phyloP scores from a whole-genome alignment of 2,888 invertebrate genomes.

The Cosmorhoe ocellata region DNA sequence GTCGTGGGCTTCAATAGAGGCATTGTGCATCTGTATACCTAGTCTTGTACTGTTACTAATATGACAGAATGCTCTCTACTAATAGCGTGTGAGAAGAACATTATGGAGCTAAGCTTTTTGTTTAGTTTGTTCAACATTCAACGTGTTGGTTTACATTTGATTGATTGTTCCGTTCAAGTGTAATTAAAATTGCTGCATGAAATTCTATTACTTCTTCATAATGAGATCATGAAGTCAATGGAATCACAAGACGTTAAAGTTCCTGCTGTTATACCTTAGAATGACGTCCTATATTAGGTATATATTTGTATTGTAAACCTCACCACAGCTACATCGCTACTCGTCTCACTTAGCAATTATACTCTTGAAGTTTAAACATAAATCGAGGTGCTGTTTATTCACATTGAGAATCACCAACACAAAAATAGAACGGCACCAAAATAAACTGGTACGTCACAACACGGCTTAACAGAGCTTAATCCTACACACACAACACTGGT shows the following conservation, averaged over 20 bases:
- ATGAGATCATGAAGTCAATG: too few species aligned
- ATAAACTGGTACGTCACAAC: slow-evolving; percentile 62
- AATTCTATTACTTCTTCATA: too few species aligned
- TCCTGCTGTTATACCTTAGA: too few species aligned
- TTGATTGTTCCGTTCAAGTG: slow-evolving; percentile 8
- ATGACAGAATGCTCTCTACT: slow-evolving; percentile 8
- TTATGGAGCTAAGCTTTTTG: slow-evolving; percentile 5
- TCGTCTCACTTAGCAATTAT: slow-evolving; percentile 34
- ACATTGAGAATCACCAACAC: slow-evolving; percentile 59
- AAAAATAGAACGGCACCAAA: slow-evolving; percentile 70
- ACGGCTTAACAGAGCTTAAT: slow-evolving; percentile 43
- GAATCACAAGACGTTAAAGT: too few species aligned
- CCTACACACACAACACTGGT: slow-evolving; percentile 49
- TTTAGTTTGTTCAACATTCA: neutral
- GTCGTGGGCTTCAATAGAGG: slow-evolving; percentile 43
- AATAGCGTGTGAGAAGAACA: slow-evolving; percentile 16
- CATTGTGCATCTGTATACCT: slow-evolving; percentile 38
- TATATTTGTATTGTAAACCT: slow-evolving; percentile 7
- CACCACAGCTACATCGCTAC: slow-evolving; percentile 7
- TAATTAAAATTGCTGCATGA: slow-evolving; percentile 9
- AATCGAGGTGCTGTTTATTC: slow-evolving; percentile 63
- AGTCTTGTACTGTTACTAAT: slow-evolving; percentile 10
- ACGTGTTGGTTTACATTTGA: slow-evolving; percentile 8
- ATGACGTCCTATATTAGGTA: neutral
- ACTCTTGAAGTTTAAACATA: slow-evolving; percentile 39